A percentile compares a stretch with the other conserved stretches of the same genome.
Evolutionary conservation across 1,140 invertebrate genomes (phyloP).

Genomic region (Fopius arisanus): DNA sequence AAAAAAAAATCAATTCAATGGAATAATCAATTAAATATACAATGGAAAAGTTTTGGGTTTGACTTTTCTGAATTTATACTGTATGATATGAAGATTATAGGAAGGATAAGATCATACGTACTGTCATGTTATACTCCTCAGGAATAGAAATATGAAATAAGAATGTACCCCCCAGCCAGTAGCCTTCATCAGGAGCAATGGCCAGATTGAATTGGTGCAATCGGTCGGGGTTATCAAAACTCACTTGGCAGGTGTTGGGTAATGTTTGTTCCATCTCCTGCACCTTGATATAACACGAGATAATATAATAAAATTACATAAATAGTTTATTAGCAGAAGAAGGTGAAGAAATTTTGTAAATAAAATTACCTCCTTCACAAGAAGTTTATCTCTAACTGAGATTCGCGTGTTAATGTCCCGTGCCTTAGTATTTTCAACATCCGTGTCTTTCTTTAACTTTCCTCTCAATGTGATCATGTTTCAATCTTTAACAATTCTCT

Average conservation of each 20-base stretch:
- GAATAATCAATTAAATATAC: slow-evolving; percentile 25
- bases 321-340: too few relatives aligned
- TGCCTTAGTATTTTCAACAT: slow-evolving; percentile 58
- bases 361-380: slow-evolving; percentile 78
- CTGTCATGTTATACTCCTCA: slow-evolving; percentile 95
- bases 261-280: slow-evolving; percentile 91
- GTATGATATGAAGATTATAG: too few relatives aligned
- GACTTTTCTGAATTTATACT: slow-evolving; percentile 36
- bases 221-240: slow-evolving; percentile 83
- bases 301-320: too few relatives aligned
- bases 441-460: slow-evolving; percentile 77
- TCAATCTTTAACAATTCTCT: not conserved
- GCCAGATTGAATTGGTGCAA: slow-evolving; percentile 82
- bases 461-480: slow-evolving; percentile 83
- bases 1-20: slow-evolving; percentile 6
- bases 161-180: slow-evolving; percentile 87
- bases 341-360: too few relatives aligned
- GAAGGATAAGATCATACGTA: slow-evolving; percentile 57
- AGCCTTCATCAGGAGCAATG: slow-evolving; percentile 88
- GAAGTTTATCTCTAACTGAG: slow-evolving; percentile 83
- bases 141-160: slow-evolving; percentile 86
- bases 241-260: slow-evolving; percentile 79
- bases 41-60: too few relatives aligned
- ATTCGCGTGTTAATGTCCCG: slow-evolving; percentile 69
- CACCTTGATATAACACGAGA: slow-evolving; percentile 66